phyloP scores from a whole-genome alignment of 1,140 invertebrate species.

The Hetaerina americana region DNA sequence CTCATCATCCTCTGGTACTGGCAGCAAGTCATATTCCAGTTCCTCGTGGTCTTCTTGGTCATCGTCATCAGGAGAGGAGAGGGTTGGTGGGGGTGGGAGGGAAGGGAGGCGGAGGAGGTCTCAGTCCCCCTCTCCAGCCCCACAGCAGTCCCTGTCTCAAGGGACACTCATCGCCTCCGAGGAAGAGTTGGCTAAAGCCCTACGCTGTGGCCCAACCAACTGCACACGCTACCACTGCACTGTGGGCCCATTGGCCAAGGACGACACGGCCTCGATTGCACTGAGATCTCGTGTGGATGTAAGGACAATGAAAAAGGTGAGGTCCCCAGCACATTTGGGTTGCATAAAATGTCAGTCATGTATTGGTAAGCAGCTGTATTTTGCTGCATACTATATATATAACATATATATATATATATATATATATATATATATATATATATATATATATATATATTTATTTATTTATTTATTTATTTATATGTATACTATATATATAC shows the following conservation, averaged over 20 bases:
- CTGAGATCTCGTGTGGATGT: constrained; percentile 65
- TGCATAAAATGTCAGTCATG: no score
- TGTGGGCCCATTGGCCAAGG: constrained; percentile 52
- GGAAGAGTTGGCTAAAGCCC: constrained; percentile 16
- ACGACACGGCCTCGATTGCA: constrained; percentile 61
- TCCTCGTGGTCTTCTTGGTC: not conserved
- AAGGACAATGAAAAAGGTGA: constrained; percentile 60
- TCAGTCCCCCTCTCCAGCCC: no score
- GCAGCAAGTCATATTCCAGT: not conserved
- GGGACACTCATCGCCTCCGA: not conserved
- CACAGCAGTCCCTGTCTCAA: no score
- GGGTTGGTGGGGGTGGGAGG: not conserved
- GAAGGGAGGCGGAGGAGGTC: not conserved
- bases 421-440: no score
- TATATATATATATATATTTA: no score
- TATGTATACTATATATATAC: no score
- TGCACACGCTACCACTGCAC: constrained; percentile 62
- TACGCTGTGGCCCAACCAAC: constrained; percentile 51
- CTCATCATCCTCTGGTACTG: no score
- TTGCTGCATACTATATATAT: no score
- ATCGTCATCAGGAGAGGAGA: not conserved
- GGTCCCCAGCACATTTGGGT: constrained; percentile 14
- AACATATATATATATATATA: no score
- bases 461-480: no score
- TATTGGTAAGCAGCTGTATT: no score